Evolutionary conservation across 2,113 vertebrate species (phyloP).

Genomic region (Rousettus leschenaultii): DNA sequence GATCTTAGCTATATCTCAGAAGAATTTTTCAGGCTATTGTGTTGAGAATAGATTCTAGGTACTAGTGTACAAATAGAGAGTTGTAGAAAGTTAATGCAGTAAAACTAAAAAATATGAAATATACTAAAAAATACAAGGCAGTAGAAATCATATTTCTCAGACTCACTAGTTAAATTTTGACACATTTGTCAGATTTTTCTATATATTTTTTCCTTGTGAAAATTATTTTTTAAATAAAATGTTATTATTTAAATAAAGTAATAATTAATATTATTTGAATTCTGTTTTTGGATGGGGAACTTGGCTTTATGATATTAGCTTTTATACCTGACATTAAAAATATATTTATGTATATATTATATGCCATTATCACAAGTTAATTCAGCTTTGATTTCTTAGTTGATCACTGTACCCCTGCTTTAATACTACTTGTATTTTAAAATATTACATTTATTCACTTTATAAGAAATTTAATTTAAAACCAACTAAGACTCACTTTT

Average conservation of each 20-base stretch:
- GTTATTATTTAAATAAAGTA: background rate
- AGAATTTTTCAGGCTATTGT: background rate
- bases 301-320: background rate
- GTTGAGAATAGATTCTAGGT: background rate
- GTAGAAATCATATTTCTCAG: background rate
- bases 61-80: background rate
- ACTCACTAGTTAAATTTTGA: background rate
- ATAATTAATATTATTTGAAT: background rate
- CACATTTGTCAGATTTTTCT: background rate
- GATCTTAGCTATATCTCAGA: background rate
- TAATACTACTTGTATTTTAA: background rate
- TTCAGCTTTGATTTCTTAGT: background rate
- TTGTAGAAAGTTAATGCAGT: background rate
- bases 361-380: background rate
- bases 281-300: background rate
- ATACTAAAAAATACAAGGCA: background rate
- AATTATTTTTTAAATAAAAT: background rate
- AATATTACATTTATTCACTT: background rate
- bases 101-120: background rate
- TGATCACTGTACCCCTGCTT: background rate
- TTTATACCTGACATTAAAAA: background rate
- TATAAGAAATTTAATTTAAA: background rate
- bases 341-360: background rate
- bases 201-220: background rate
- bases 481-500: background rate